Conservation (phyloP, 2,888 invertebrate genomes). For the Anthophora plumipes region DNA sequence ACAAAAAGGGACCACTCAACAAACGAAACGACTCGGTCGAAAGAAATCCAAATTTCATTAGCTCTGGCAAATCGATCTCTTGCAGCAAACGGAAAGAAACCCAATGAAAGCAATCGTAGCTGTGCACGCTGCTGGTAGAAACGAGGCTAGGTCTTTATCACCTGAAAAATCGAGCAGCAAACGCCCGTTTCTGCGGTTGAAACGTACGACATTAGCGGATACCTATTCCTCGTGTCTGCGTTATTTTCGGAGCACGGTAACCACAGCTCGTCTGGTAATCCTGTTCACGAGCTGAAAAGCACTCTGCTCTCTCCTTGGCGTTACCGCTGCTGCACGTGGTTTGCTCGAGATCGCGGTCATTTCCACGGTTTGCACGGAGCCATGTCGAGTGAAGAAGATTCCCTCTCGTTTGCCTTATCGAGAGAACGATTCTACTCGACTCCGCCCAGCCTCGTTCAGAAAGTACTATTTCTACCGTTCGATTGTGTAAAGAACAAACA, state of each 20-base stretch:
- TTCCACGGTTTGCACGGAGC: slow-evolving; percentile 38
- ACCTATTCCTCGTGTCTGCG: slow-evolving; percentile 10
- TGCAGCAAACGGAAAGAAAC: neutral
- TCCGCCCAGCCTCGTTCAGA: slow-evolving; percentile 30
- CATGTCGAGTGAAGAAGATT: slow-evolving; percentile 55
- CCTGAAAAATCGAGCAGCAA: neutral
- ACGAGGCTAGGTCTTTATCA: neutral
- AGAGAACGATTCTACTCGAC: slow-evolving; percentile 60
- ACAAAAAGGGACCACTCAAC: neutral
- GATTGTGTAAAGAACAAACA: slow-evolving; percentile 52
- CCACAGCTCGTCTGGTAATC: slow-evolving; percentile 48
- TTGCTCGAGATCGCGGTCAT: slow-evolving; percentile 60
- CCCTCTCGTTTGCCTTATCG: slow-evolving; percentile 61
- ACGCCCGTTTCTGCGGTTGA: slow-evolving; percentile 4
- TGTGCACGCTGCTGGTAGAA: neutral
- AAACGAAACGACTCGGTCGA: neutral
- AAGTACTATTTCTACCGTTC: slow-evolving; percentile 50
- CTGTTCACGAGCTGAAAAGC: slow-evolving; percentile 28
- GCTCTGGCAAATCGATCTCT: neutral
- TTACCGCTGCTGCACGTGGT: slow-evolving; percentile 24
- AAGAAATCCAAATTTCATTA: slow-evolving; percentile 11
- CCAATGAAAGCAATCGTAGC: neutral
- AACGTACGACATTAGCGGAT: slow-evolving; percentile 24
- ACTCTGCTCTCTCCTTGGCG: neutral
- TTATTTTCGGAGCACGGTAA: slow-evolving; percentile 57